Conservation (phyloP, 2,797 vertebrate genomes). For the Prunella strophiata region DNA sequence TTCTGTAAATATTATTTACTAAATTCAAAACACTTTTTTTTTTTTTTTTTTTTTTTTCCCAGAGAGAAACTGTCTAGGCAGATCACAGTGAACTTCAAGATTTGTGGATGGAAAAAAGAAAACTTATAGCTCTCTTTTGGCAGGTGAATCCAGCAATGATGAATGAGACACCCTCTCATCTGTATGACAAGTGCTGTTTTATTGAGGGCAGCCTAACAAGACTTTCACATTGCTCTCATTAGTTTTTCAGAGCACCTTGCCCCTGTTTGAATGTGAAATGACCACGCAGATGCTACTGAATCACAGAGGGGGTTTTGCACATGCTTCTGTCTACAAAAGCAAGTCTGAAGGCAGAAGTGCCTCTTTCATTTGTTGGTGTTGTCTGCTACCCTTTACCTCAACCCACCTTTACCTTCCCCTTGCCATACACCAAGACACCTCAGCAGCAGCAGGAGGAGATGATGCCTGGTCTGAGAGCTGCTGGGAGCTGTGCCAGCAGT, state of each 20-base stretch:
- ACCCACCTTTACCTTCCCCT: background rate
- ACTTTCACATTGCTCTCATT: background rate
- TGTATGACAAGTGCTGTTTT: background rate
- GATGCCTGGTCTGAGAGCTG: background rate
- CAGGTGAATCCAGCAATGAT: background rate
- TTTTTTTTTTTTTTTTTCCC: background rate
- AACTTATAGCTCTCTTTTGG: background rate
- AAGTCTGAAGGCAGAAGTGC: background rate
- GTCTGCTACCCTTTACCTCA: background rate
- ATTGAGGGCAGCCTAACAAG: background rate
- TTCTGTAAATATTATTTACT: slow-evolving; percentile 25
- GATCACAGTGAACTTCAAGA: background rate
- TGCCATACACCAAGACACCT: background rate
- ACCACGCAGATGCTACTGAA: background rate
- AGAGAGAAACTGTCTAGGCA: background rate
- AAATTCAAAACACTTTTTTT: background rate
- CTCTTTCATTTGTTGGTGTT: background rate
- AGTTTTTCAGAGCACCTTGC: background rate
- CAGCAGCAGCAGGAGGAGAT: background rate
- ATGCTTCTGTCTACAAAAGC: background rate
- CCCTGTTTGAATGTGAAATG: background rate
- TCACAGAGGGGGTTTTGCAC: background rate
- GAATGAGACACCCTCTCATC: background rate
- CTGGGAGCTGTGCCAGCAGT: background rate
- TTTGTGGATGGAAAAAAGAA: background rate